Percentiles rank a stretch among this genome's conserved stretches.
Evolutionary conservation across 1,140 invertebrate species (phyloP).

Genomic region (Spodoptera frugiperda): DNA sequence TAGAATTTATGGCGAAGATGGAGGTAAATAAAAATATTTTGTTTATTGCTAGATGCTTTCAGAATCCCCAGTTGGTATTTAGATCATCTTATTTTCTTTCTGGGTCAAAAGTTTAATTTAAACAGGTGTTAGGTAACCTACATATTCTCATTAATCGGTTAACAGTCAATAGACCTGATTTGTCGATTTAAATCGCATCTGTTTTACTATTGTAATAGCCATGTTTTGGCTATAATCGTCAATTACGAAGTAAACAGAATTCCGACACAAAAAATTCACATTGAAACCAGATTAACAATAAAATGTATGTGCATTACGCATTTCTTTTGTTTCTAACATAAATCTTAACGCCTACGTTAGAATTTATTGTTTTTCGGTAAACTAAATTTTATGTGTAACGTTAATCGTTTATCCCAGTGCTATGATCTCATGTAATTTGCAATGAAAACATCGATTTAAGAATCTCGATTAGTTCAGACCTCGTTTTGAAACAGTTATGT

Average conservation of each 20-base stretch:
- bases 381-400: neutral
- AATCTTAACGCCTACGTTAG: conserved; percentile 4
- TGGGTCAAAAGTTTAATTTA: conserved; percentile 8
- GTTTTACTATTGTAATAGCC: neutral
- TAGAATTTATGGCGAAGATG: conserved; percentile 5
- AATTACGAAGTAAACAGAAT: neutral
- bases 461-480: neutral
- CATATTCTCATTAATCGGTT: conserved; percentile 24
- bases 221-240: neutral
- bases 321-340: conserved; percentile 20
- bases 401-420: neutral
- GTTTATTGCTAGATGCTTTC: neutral
- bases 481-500: too few species aligned
- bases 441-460: conserved; percentile 1
- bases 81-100: neutral
- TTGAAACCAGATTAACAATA: neutral
- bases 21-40: neutral
- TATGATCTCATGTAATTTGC: conserved; percentile 4
- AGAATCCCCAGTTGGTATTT: neutral
- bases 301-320: neutral
- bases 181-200: neutral
- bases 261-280: conserved; percentile 12
- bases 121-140: conserved; percentile 14
- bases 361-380: conserved; percentile 25
- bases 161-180: neutral